Evolutionary conservation across 1,140 invertebrate genomes (phyloP), one percentile per base, ranked within the genome.

Genomic region (Zaprionus capensis): DNA sequence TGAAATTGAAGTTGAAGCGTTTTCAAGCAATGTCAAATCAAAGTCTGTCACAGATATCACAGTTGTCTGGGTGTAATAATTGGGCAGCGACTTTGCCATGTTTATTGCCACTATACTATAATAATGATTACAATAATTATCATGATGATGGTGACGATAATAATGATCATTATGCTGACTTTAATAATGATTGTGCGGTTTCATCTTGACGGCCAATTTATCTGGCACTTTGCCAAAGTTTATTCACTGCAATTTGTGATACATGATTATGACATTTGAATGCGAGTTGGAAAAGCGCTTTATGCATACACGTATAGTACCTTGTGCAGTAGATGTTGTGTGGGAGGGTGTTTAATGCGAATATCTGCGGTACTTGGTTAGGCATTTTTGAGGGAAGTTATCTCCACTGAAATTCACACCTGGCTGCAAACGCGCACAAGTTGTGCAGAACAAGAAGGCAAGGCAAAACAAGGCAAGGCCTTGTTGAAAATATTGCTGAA

Each of bases 1-100:
- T 76, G 34, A 56, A 71, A 56, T 59, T 73, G 53, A 58, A 78
- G 78, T 71, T 79, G 65, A 53, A 58, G 73, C 57, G 61, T 76
- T 81, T 82, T 69, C 24, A 74, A 41, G 56, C 59, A 76, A 76
- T 71, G 73, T 55, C 73, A 87, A 80, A 74, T 78, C 64, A 77
- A 80, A 82, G 66, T 71, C 68, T 61, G 36, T 15, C 63, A 81
- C 20, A 57, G 82, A 77, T 86, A 78, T 87, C 72, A 2, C 41
- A 74, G 67, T 79, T 73, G 69, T 62, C 28, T 73, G 22, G 64
- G 55, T 80, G 66, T 73, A 51, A 82, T 75, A 82, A 75, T 53
- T 56, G 28, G 66, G 53, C 44, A 67, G 46, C 17, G 55, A 28
- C 51, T 51, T 28, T 24, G 28, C 28, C 65, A 62, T 70, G 61